Percentiles rank a stretch among this genome's conserved stretches.
Evolutionary conservation across 1,140 invertebrate species (phyloP).

Genomic region (Hylaeus anthracinus): DNA sequence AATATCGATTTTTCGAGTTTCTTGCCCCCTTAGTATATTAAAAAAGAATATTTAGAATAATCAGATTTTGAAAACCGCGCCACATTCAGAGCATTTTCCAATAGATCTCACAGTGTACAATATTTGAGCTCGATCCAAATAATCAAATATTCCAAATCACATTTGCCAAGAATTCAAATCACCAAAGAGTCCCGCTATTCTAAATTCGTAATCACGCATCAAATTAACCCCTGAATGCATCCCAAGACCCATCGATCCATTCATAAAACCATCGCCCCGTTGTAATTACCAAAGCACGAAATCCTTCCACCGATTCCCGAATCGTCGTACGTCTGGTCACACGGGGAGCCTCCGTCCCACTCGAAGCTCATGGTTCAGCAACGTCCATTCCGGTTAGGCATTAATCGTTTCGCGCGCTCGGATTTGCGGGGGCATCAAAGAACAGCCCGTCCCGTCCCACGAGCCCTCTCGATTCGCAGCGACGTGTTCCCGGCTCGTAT

Average conservation of each 20-base stretch:
- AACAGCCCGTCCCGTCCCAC: conserved; percentile 33
- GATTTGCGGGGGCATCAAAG: conserved; percentile 62
- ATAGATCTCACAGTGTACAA: too few relatives aligned
- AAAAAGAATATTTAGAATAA: too few relatives aligned
- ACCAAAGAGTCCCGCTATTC: too few relatives aligned
- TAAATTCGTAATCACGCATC: too few relatives aligned
- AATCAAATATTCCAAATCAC: too few relatives aligned
- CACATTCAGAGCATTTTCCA: too few relatives aligned
- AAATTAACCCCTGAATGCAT: too few relatives aligned
- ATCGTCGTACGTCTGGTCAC: background rate
- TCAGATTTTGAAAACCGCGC: too few relatives aligned
- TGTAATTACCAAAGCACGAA: conserved; percentile 35
- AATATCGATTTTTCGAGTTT: too few relatives aligned
- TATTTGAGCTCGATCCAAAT: too few relatives aligned
- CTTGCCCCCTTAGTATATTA: too few relatives aligned
- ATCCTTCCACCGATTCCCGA: conserved; percentile 14
- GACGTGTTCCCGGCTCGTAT: conserved; percentile 61
- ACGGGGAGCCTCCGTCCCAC: background rate
- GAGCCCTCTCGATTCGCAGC: conserved; percentile 49
- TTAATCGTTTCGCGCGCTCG: conserved; percentile 61
- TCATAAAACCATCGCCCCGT: conserved; percentile 6
- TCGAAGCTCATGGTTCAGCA: background rate
- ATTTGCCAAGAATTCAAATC: too few relatives aligned
- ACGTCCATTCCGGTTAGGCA: conserved; percentile 16
- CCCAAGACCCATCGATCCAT: background rate